These are phyloP conservation scores for Halcyon leucocephala DNA, from an alignment of 2,797 vertebrate genomes.

Conservation along the genomic window DNA sequence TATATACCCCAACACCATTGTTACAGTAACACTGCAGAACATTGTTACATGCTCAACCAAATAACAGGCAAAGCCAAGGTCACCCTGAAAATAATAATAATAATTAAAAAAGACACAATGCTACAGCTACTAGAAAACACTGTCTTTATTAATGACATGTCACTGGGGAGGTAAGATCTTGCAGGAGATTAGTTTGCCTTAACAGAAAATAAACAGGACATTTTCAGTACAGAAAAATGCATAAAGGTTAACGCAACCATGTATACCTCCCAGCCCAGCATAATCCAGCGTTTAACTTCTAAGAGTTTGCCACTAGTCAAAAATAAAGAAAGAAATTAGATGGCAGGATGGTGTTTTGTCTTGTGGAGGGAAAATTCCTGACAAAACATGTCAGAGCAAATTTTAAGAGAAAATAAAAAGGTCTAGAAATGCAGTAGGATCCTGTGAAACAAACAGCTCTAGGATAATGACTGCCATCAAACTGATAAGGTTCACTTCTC, in stretches of 20 bases:
- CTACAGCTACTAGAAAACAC: background rate
- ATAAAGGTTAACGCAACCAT: background rate
- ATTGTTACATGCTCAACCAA: background rate
- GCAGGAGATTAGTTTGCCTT: background rate
- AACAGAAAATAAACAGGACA: background rate
- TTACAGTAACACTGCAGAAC: background rate
- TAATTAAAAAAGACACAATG: background rate
- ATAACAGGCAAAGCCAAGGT: background rate
- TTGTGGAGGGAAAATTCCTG: background rate
- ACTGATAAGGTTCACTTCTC: background rate
- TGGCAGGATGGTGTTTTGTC: background rate
- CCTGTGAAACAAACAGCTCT: conserved; percentile 4
- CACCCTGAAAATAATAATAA: background rate
- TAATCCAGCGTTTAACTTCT: background rate
- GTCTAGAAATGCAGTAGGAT: background rate
- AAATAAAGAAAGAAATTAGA: background rate
- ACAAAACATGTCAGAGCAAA: background rate
- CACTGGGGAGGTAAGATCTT: background rate
- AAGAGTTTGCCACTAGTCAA: background rate
- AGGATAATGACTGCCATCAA: conserved; percentile 7
- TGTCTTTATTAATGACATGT: background rate
- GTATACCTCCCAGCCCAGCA: background rate
- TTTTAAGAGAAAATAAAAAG: background rate
- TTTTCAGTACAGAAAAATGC: background rate
- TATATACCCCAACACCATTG: background rate